Conservation (phyloP, 2,888 invertebrate genomes). For the Drosophila macrospina region DNA sequence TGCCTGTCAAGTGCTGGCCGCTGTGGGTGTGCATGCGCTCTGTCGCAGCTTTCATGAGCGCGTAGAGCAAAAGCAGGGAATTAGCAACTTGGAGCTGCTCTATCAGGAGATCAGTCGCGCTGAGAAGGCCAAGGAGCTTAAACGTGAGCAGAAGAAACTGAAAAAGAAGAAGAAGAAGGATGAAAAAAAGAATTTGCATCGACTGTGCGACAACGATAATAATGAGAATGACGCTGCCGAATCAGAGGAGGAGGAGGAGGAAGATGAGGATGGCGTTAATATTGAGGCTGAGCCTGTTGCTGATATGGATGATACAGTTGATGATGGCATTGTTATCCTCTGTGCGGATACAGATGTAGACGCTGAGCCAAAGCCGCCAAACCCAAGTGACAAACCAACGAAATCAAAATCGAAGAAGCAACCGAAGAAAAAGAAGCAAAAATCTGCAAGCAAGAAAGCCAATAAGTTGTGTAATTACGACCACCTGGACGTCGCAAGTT, state of each 20-base stretch:
- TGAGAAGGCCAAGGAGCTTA: constrained; percentile 93
- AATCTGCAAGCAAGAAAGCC: constrained; percentile 56
- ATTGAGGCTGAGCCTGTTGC: constrained; percentile 28
- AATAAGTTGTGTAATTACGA: constrained; percentile 50
- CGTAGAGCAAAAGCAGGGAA: constrained; percentile 94
- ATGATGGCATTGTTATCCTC: constrained; percentile 70
- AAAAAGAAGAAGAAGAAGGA: constrained; percentile 91
- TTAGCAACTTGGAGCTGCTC: constrained; percentile 94
- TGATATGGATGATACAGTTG: constrained; percentile 49
- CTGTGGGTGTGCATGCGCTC: constrained; percentile 94
- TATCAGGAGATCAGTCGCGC: constrained; percentile 95
- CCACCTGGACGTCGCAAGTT: constrained; percentile 36
- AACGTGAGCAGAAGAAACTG: constrained; percentile 94
- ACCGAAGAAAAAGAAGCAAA: constrained; percentile 79
- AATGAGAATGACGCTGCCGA: constrained; percentile 63
- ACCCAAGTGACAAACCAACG: constrained; percentile 56
- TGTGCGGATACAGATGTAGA: constrained; percentile 39
- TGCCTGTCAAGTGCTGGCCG: constrained; percentile 96
- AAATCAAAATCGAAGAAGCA: constrained; percentile 78
- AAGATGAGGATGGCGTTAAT: constrained; percentile 74
- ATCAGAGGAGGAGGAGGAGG: constrained; percentile 66
- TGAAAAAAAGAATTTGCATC: constrained; percentile 85
- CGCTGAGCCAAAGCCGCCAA: constrained; percentile 39
- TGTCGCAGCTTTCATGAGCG: constrained; percentile 96
- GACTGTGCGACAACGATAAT: constrained; percentile 65